Evolutionary conservation across 2,888 invertebrate species (phyloP).

Genomic region (Empis stercorea): DNA sequence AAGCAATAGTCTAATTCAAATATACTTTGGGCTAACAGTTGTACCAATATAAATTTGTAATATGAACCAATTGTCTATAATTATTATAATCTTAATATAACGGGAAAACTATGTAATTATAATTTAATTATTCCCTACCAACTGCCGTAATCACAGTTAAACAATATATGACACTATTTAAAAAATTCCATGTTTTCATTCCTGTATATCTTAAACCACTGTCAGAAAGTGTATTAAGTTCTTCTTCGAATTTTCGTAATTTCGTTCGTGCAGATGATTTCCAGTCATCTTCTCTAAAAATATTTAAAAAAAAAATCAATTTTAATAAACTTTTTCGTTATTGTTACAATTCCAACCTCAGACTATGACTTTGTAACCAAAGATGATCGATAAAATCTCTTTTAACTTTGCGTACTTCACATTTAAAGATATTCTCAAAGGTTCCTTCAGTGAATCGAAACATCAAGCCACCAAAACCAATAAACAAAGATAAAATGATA

Average conservation of each 20-base stretch:
- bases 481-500: slow-evolving; percentile 55
- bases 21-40: no score
- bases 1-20: no score
- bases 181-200: slow-evolving; percentile 74
- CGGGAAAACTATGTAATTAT: no score
- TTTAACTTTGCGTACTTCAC: slow-evolving; percentile 74
- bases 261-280: slow-evolving; percentile 70
- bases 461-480: slow-evolving; percentile 66
- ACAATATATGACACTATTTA: slow-evolving; percentile 76
- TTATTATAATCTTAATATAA: no score
- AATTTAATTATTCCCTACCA: slow-evolving; percentile 36
- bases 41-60: no score
- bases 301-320: background rate
- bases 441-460: slow-evolving; percentile 75
- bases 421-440: slow-evolving; percentile 76
- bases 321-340: background rate
- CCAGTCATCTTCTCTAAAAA: slow-evolving; percentile 76
- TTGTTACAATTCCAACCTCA: slow-evolving; percentile 39
- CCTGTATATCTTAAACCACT: slow-evolving; percentile 77
- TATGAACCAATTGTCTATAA: no score
- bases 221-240: slow-evolving; percentile 70
- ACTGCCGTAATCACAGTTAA: slow-evolving; percentile 79
- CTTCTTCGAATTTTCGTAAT: slow-evolving; percentile 73
- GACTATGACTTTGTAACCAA: slow-evolving; percentile 68
- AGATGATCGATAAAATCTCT: slow-evolving; percentile 72